These are phyloP conservation scores for Poicephalus gulielmi DNA, from an alignment of 2,113 vertebrate species.

Conservation along the genomic window DNA sequence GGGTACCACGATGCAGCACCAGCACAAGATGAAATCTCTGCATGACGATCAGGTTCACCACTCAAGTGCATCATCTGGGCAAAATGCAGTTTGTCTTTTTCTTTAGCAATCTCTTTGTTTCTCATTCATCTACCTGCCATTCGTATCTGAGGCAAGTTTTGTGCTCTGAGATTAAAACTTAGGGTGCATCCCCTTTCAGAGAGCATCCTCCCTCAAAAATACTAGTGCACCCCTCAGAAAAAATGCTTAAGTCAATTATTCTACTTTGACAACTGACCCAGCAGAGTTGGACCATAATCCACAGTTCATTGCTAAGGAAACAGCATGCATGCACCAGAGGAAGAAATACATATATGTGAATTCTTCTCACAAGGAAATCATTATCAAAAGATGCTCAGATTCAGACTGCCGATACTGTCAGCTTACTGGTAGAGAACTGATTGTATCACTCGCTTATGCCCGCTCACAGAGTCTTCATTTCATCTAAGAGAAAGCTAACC, in stretches of 20 bases:
- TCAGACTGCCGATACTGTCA: neutral
- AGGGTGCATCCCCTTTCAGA: accelerated
- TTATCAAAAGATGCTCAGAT: neutral
- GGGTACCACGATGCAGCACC: neutral
- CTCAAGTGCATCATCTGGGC: neutral
- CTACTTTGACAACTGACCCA: neutral
- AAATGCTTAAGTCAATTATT: neutral
- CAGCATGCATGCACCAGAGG: neutral
- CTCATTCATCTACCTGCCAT: accelerated
- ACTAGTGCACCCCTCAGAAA: neutral
- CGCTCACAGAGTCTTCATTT: neutral
- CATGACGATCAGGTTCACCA: neutral
- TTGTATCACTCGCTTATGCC: neutral
- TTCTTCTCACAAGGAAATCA: neutral
- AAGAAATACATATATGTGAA: neutral
- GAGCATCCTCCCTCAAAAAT: neutral
- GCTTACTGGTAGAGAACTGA: neutral
- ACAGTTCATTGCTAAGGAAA: neutral
- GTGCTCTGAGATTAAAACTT: neutral
- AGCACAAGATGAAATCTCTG: neutral
- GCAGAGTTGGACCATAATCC: neutral
- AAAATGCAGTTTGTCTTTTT: neutral
- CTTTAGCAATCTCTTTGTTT: neutral
- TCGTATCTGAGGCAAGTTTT: neutral
- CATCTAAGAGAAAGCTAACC: neutral